Conservation (phyloP, 1,140 invertebrate genomes). For the Euborellia annulipes region DNA sequence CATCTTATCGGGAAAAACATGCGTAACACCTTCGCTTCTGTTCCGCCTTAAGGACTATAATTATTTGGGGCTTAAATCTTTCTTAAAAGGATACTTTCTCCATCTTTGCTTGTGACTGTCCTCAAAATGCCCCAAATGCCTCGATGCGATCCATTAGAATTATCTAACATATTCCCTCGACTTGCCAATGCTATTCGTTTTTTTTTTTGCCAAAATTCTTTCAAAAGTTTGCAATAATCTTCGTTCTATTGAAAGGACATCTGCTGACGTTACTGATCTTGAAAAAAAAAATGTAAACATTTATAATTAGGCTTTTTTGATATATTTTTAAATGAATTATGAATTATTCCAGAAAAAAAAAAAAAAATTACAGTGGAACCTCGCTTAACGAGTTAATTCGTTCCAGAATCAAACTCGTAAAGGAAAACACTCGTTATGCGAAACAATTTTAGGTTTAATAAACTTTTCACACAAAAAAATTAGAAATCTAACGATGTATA, state of each 20-base stretch:
- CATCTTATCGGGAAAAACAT: too few species aligned
- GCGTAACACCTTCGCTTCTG: too few species aligned
- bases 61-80: too few species aligned
- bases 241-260: slow-evolving; percentile 78
- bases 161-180: background rate
- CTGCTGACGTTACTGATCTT: slow-evolving; percentile 73
- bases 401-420: too few species aligned
- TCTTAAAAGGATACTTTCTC: slow-evolving; percentile 24
- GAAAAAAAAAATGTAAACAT: slow-evolving; percentile 16
- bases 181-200: slow-evolving; percentile 68
- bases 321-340: background rate
- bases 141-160: slow-evolving; percentile 3
- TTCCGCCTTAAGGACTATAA: too few species aligned
- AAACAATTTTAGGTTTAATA: too few species aligned
- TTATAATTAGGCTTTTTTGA: too few species aligned
- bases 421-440: too few species aligned
- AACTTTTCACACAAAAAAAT: too few species aligned
- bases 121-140: slow-evolving; percentile 45
- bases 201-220: slow-evolving; percentile 92
- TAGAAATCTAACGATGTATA: too few species aligned
- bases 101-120: slow-evolving; percentile 16
- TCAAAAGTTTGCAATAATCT: slow-evolving; percentile 89
- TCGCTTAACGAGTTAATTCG: too few species aligned
- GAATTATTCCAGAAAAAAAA: slow-evolving; percentile 9
- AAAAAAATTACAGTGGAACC: too few species aligned